Conservation (phyloP, 2,797 vertebrate species). For the Hemibagrus guttatus region DNA sequence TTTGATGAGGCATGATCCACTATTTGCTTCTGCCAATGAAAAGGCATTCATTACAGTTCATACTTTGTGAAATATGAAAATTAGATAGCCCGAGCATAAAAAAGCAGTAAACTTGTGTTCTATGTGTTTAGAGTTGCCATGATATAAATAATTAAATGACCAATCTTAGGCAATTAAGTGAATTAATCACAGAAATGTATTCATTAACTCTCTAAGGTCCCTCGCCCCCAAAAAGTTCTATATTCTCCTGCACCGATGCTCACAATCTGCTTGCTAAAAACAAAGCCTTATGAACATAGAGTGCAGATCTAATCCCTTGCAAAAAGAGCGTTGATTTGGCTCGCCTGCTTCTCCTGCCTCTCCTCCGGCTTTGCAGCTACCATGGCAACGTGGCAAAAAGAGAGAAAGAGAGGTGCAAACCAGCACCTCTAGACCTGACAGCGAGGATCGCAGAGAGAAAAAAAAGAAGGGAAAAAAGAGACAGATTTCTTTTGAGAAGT, state of each 20-base stretch:
- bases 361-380: conserved; percentile 49
- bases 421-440: conserved; percentile 42
- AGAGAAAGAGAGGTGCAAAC: conserved; percentile 22
- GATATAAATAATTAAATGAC: conserved; percentile 19
- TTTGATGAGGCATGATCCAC: background rate
- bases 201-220: conserved; percentile 1
- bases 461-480: conserved; percentile 3
- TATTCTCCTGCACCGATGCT: conserved; percentile 33
- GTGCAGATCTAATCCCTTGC: conserved; percentile 48
- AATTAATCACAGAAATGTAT: conserved; percentile 47
- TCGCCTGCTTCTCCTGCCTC: conserved; percentile 57
- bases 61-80: conserved; percentile 6
- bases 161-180: conserved; percentile 28
- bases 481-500: conserved; percentile 33
- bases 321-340: conserved; percentile 53
- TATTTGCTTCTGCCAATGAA: conserved; percentile 56
- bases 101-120: background rate
- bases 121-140: background rate
- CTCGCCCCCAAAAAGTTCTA: conserved; percentile 30
- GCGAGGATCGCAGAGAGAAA: conserved; percentile 25
- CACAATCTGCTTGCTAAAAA: conserved; percentile 36
- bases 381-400: conserved; percentile 58
- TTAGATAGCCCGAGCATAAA: background rate
- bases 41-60: conserved; percentile 8
- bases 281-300: conserved; percentile 24